Evolutionary conservation across 2,888 invertebrate species (phyloP).

Genomic region (Chymomyza procnemis): DNA sequence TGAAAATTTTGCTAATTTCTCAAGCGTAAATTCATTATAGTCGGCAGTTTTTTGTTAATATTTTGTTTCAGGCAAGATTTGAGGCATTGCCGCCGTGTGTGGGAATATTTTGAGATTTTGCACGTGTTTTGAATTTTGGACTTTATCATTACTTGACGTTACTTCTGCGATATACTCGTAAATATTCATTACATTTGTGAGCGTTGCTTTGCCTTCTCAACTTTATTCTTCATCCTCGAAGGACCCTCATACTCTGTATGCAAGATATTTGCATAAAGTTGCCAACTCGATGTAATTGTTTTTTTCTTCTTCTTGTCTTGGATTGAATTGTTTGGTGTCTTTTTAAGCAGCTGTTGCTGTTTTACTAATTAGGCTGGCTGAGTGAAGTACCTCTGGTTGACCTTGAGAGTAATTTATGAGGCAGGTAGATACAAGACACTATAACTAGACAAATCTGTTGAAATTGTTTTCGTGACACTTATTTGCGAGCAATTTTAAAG

Average conservation of each 20-base stretch:
- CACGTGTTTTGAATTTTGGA: slow-evolving; percentile 54
- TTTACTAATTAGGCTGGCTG: slow-evolving; percentile 56
- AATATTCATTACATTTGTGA: slow-evolving; percentile 57
- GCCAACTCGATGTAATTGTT: slow-evolving; percentile 17
- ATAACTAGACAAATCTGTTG: too few species aligned
- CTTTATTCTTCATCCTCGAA: slow-evolving; percentile 15
- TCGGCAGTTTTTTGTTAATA: neutral
- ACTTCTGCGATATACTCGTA: slow-evolving; percentile 30
- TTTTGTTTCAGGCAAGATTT: neutral
- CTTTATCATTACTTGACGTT: slow-evolving; percentile 5
- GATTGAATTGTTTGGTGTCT: slow-evolving; percentile 29
- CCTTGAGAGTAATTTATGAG: slow-evolving; percentile 34
- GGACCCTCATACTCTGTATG: neutral
- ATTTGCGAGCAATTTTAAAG: slow-evolving; percentile 12
- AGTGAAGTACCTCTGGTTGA: slow-evolving; percentile 27
- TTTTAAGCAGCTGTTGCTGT: slow-evolving; percentile 38
- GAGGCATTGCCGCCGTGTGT: slow-evolving; percentile 34
- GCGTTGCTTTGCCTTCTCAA: neutral
- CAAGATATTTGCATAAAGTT: slow-evolving; percentile 63
- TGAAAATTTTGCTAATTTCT: slow-evolving; percentile 61
- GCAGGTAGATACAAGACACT: neutral
- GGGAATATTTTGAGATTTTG: slow-evolving; percentile 65
- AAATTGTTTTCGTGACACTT: too few species aligned
- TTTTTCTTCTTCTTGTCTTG: slow-evolving; percentile 7
- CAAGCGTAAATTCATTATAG: slow-evolving; percentile 54